Percentiles rank a stretch among this genome's conserved stretches.
Conservation (phyloP, 2,888 invertebrate species). For the Mantis religiosa region DNA sequence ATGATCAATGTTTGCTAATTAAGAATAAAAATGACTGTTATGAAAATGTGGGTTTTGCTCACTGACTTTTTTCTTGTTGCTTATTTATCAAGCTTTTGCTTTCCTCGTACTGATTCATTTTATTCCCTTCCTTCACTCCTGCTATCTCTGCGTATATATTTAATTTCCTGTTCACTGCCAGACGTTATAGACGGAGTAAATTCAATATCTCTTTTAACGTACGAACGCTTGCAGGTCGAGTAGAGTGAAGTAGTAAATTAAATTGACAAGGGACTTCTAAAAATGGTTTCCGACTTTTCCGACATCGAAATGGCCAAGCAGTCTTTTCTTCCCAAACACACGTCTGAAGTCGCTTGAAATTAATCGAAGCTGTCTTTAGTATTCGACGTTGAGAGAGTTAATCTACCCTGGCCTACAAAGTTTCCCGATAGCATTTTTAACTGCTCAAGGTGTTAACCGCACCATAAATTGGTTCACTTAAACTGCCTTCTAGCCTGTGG, state of each 20-base stretch:
- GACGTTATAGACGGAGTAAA: background rate
- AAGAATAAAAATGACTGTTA: background rate
- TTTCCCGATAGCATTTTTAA: background rate
- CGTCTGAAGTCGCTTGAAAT: background rate
- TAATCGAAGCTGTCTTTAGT: background rate
- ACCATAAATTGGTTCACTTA: too few species aligned
- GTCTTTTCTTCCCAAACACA: background rate
- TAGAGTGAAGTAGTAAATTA: background rate
- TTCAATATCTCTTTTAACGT: background rate
- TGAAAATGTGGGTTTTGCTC: background rate
- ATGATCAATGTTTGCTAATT: too few species aligned
- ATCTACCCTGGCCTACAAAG: background rate
- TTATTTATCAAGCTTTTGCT: background rate
- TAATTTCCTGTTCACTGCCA: background rate
- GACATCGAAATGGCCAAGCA: background rate
- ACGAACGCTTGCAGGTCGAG: background rate
- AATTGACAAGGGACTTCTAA: background rate
- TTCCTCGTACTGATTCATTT: background rate
- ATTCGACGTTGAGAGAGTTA: background rate
- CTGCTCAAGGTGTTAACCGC: too few species aligned
- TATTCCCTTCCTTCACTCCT: background rate
- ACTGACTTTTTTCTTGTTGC: background rate
- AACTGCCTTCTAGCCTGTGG: too few species aligned
- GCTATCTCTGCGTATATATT: background rate
- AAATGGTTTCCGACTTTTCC: background rate